Percentiles rank a stretch among this genome's conserved stretches.
Conservation (phyloP, 2,888 invertebrate species). For the Ophonus ardosiacus region DNA sequence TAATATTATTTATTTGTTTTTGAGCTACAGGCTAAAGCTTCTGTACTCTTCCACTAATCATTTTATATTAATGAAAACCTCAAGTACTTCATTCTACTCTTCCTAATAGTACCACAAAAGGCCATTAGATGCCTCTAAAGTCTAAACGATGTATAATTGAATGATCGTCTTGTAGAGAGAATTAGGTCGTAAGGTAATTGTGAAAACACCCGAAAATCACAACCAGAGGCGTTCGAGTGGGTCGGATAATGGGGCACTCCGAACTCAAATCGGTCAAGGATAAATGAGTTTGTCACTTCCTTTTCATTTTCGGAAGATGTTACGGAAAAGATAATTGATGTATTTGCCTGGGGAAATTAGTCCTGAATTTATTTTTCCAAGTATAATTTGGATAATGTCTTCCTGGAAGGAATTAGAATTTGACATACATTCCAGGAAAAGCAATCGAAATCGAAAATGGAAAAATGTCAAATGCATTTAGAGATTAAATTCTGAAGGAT, state of each 20-base stretch:
- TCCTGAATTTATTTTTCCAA: neutral
- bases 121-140: neutral
- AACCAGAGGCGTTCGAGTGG: neutral
- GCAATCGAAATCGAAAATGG: neutral
- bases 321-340: neutral
- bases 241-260: slow-evolving; percentile 9
- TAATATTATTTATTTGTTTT: too few species aligned
- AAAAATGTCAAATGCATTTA: neutral
- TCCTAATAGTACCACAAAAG: neutral
- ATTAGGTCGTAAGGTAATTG: slow-evolving; percentile 36
- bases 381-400: neutral
- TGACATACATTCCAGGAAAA: neutral
- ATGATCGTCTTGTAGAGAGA: slow-evolving; percentile 6
- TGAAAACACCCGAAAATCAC: slow-evolving; percentile 35
- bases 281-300: neutral
- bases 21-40: too few species aligned
- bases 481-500: neutral
- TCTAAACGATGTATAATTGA: slow-evolving; percentile 4
- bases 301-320: neutral
- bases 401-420: neutral
- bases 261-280: slow-evolving; percentile 21
- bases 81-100: neutral
- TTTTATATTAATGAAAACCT: neutral
- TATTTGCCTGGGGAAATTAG: neutral
- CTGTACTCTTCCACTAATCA: too few species aligned